Base-by-base conservation (phyloP, 2,113 vertebrate genomes). In the Zootoca vivipara region DNA sequence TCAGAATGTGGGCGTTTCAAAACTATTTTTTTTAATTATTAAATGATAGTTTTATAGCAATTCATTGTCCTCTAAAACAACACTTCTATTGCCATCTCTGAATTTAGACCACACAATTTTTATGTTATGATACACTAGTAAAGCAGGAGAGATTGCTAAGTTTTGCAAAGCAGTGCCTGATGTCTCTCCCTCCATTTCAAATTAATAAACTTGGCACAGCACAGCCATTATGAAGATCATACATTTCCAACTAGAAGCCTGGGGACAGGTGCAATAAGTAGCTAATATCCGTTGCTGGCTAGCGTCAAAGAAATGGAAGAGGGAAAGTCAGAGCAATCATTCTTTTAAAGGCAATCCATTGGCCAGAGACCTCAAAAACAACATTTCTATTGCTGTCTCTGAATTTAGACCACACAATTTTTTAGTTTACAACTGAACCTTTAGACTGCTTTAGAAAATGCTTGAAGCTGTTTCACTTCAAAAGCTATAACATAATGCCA, bases 381-480 rank as follows among this genome's bases (percentile, higher is more conserved):
- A 79, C 42, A 56, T 30, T 80, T 58, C 40, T 18, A 33, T 56
- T 86, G 65, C 2, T 83, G 16, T 72, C 2, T 26, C 7, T 87
- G 52, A 92, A 80, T 46, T 56, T 3, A 67, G 33, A 24, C 84
- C 64, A 85, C 40, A 28, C 0, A 64, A 2, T 62, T 0, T 84
- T 89, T 87, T 16, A 78, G 18, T 73, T 88, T 89, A 58, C 22
- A 78, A 18, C n/a, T 88, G 18, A 88, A 88, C 73, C 86, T 83
- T 86, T 83, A 90, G n/a, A 79, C n/a, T 35, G 46, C 56, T 86
- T 69, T 69, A 70, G 42, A 86, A 86, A 86, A 69, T 86, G 64
- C 40, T 79, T 70, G 42, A 86, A 79, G 75, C 64, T 86, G 46
- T 35, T 86, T 83, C 82, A 46, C 5, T 56, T 90, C 38, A 56